phyloP scores from a whole-genome alignment of 2,888 invertebrate genomes.

The Hypsopygia costalis region DNA sequence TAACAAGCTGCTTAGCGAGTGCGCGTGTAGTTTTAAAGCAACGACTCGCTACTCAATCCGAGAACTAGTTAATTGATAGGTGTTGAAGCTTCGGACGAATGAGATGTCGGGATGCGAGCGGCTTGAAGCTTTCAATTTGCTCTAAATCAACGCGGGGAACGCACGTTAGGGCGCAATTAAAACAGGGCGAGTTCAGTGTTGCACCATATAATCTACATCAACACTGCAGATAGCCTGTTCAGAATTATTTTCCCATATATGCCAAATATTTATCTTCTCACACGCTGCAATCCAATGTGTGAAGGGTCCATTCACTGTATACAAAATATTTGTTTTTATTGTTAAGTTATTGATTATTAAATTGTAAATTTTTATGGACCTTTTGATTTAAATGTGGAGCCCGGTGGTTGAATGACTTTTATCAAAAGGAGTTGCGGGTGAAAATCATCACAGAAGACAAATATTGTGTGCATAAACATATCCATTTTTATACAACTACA shows the following conservation, averaged over 20 bases:
- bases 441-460: too few species aligned
- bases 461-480: too few species aligned
- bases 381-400: too few species aligned
- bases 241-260: conserved; percentile 30
- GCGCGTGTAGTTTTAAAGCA: conserved; percentile 33
- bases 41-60: conserved; percentile 31
- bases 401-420: too few species aligned
- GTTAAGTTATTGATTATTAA: too few species aligned
- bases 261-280: conserved; percentile 23
- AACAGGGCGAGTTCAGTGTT: conserved; percentile 46
- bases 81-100: conserved; percentile 43
- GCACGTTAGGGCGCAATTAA: conserved; percentile 51
- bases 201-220: conserved; percentile 57
- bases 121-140: conserved; percentile 62
- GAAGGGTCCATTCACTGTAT: neutral
- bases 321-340: neutral
- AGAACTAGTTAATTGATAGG: conserved; percentile 57
- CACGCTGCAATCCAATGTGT: neutral
- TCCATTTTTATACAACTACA: too few species aligned
- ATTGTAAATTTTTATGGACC: neutral
- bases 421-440: too few species aligned
- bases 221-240: conserved; percentile 43
- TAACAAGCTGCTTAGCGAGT: conserved; percentile 36
- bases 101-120: conserved; percentile 43
- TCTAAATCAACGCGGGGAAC: conserved; percentile 55